Conservation (phyloP, 1,140 invertebrate genomes). For the Neocloeon triangulifer region DNA sequence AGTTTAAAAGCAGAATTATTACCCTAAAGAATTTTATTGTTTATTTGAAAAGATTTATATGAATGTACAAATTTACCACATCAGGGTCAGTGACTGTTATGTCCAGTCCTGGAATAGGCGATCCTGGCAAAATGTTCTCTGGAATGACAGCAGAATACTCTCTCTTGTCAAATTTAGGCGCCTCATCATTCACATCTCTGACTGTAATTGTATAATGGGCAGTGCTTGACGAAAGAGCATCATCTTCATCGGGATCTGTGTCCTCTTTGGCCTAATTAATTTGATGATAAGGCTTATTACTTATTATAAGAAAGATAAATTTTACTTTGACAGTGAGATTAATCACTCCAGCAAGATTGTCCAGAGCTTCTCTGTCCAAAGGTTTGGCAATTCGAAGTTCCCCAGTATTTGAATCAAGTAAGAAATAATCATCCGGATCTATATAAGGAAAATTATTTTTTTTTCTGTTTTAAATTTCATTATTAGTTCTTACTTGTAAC, state of each 20-base stretch:
- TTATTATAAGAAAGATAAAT: conserved; percentile 6
- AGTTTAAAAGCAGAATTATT: conserved; percentile 58
- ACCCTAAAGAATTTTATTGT: conserved; percentile 38
- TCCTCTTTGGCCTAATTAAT: conserved; percentile 58
- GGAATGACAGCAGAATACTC: conserved; percentile 60
- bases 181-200: conserved; percentile 82
- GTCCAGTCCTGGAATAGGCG: conserved; percentile 54
- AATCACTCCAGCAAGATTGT: conserved; percentile 53
- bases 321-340: conserved; percentile 40
- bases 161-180: conserved; percentile 55
- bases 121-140: conserved; percentile 61
- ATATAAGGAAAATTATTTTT: no score
- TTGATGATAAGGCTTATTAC: conserved; percentile 5
- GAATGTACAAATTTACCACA: conserved; percentile 25
- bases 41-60: conserved; percentile 3
- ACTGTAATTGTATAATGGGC: conserved; percentile 62
- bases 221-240: conserved; percentile 34
- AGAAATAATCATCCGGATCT: conserved; percentile 75
- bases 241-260: conserved; percentile 40
- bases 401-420: conserved; percentile 49
- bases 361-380: conserved; percentile 56
- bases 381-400: conserved; percentile 62
- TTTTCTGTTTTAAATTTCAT: conserved; percentile 2
- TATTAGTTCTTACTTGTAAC: conserved; percentile 51
- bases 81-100: conserved; percentile 74